Percentiles rank a stretch among this genome's conserved stretches.
These are phyloP conservation scores for Cerastis leucographa DNA, from an alignment of 2,888 invertebrate species.

Conservation along the genomic window DNA sequence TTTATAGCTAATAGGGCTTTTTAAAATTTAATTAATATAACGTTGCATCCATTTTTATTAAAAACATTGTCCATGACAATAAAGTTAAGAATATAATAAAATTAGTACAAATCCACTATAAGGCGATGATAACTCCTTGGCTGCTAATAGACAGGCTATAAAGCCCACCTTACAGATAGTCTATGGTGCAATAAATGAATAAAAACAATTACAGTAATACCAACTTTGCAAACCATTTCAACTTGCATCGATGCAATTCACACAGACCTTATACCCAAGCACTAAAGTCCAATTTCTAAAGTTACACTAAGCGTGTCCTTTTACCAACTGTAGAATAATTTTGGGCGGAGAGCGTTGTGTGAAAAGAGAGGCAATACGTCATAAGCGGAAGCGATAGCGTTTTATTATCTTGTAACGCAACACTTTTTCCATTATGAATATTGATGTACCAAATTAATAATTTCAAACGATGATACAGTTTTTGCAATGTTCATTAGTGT, in stretches of 20 bases:
- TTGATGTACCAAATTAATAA: constrained; percentile 30
- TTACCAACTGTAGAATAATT: constrained; percentile 65
- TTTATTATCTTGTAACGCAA: constrained; percentile 34
- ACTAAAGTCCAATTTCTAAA: constrained; percentile 66
- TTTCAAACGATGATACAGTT: constrained; percentile 55
- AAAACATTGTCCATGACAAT: constrained; percentile 76
- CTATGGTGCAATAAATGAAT: constrained; percentile 86
- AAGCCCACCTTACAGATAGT: constrained; percentile 82
- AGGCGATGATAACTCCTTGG: constrained; percentile 78
- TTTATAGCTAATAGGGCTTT: constrained; percentile 62
- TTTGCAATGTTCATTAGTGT: constrained; percentile 61
- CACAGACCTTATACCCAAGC: constrained; percentile 42
- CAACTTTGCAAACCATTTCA: constrained; percentile 64
- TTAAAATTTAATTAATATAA: constrained; percentile 70
- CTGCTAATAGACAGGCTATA: constrained; percentile 82
- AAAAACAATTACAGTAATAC: constrained; percentile 85
- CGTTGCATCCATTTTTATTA: constrained; percentile 70
- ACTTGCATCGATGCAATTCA: constrained; percentile 21
- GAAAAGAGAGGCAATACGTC: constrained; percentile 56
- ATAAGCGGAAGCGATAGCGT: constrained; percentile 71
- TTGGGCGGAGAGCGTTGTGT: constrained; percentile 68
- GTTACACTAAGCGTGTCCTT: constrained; percentile 55
- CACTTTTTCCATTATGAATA: constrained; percentile 49
- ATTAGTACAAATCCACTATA: constrained; percentile 82
- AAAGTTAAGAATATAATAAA: constrained; percentile 84